Base-by-base conservation (phyloP, 2,888 invertebrate genomes). In the Neria commutata region DNA sequence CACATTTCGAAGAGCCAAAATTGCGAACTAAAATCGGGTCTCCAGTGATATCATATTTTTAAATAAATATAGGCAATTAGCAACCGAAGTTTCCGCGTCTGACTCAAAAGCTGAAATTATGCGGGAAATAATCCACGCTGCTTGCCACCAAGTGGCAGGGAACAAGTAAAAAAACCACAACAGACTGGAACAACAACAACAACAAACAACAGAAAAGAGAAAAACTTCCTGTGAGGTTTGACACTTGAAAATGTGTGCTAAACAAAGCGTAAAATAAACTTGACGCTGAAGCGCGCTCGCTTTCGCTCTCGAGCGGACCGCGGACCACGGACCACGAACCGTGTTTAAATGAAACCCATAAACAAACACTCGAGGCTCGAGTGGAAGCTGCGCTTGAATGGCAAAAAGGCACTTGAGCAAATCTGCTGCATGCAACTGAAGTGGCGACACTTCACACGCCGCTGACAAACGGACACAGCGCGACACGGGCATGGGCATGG, bases 321-420 rank as follows among this genome's bases (percentile, higher is more conserved):
- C n/a, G n/a, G n/a, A n/a, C n/a, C n/a, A n/a, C n/a, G n/a, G n/a
- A n/a, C n/a, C n/a, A n/a, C n/a, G n/a, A n/a, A n/a, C n/a, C n/a
- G n/a, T 37, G 17, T 21, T 42, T 37, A 19, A 42, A 42, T 42
- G 21, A 42, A 42, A 54, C 16, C 25, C 54, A 48, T 42, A 54
- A 48, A 37, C 48, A 54, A 54, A 54, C 54, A 54, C 54, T 54
- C 25, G 46, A 52, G 25, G 26, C 52, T 24, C 25, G 40, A 42
- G 42, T 37, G n/a, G 37, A 37, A 25, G 25, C 37, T 23, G 40
- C 25, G 25, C 52, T 52, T 52, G 40, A 52, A 52, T 25, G 25
- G 40, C 14, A 25, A n/a, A 29, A 45, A 40, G 26, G 14, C 53
- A 54, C 46, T 54, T 54, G 21, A 54, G 33, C 29, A 21, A 21